phyloP scores from a whole-genome alignment of 2,888 invertebrate genomes.

The Acleris emargana region DNA sequence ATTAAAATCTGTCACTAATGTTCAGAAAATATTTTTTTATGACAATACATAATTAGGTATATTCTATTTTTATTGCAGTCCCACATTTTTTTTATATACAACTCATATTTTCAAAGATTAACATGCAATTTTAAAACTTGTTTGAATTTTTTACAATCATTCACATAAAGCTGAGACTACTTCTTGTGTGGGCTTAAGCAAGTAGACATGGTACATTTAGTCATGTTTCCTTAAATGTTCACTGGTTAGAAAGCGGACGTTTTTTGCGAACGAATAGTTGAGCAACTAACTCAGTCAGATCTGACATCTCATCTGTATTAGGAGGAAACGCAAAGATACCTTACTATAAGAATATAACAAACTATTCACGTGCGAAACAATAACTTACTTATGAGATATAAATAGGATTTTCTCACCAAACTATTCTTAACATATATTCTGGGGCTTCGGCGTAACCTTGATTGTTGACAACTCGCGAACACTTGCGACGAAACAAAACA shows the following conservation, averaged over 20 bases:
- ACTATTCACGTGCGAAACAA: not conserved
- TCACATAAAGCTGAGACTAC: not conserved
- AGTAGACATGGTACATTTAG: slow-evolving; percentile 25
- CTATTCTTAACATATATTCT: slow-evolving; percentile 48
- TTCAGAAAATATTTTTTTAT: too few relatives aligned
- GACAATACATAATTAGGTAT: too few relatives aligned
- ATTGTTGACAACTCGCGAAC: slow-evolving; percentile 49
- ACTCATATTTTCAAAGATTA: too few relatives aligned
- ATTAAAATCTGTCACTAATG: too few relatives aligned
- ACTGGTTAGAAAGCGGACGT: slow-evolving; percentile 54
- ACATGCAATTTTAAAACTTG: too few relatives aligned
- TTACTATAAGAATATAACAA: not conserved
- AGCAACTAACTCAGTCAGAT: slow-evolving; percentile 14
- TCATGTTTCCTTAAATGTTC: slow-evolving; percentile 52
- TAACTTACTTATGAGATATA: slow-evolving; percentile 20
- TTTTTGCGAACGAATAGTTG: slow-evolving; percentile 26
- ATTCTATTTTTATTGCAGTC: too few relatives aligned
- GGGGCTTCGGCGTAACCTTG: slow-evolving; percentile 55
- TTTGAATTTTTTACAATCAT: not conserved
- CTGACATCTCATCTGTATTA: not conserved
- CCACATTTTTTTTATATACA: too few relatives aligned
- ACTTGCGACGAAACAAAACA: slow-evolving; percentile 41
- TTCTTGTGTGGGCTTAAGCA: slow-evolving; percentile 10
- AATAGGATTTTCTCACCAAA: slow-evolving; percentile 29
- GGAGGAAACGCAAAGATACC: not conserved